phyloP scores from a whole-genome alignment of 2,113 vertebrate species.

The Pachycephala philippinensis region DNA sequence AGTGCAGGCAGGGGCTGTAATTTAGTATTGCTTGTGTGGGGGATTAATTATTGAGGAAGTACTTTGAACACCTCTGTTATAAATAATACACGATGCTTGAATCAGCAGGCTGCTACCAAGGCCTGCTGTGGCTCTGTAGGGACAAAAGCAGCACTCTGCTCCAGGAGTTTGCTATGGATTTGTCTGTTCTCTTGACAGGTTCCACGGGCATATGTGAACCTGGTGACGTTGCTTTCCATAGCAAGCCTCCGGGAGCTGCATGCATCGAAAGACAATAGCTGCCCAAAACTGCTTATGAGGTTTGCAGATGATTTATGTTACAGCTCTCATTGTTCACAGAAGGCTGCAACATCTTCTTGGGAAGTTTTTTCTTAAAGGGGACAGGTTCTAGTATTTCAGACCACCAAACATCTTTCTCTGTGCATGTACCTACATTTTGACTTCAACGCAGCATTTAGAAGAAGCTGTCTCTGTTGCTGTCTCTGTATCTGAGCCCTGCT shows the following conservation, averaged over 20 bases:
- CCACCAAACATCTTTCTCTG: background rate
- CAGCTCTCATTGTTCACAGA: background rate
- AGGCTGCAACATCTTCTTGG: background rate
- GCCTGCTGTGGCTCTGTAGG: background rate
- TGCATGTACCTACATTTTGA: background rate
- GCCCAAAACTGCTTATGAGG: slow-evolving; percentile 65
- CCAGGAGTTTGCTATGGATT: background rate
- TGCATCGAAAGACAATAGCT: background rate
- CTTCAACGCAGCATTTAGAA: background rate
- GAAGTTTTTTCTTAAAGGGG: background rate
- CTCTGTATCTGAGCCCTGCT: background rate
- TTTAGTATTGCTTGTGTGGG: background rate
- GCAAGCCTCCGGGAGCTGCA: slow-evolving; percentile 56
- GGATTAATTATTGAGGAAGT: background rate
- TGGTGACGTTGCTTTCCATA: slow-evolving; percentile 59
- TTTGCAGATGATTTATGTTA: slow-evolving; percentile 17
- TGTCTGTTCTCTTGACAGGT: slow-evolving; percentile 58
- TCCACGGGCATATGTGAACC: slow-evolving; percentile 74
- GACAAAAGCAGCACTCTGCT: background rate
- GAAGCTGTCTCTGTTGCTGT: background rate
- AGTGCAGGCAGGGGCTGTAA: background rate
- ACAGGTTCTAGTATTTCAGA: background rate
- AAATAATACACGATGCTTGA: background rate
- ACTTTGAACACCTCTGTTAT: background rate
- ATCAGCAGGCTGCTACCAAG: background rate